Evolutionary conservation across 2,113 vertebrate genomes (phyloP).

Genomic region (Smithornis capensis): DNA sequence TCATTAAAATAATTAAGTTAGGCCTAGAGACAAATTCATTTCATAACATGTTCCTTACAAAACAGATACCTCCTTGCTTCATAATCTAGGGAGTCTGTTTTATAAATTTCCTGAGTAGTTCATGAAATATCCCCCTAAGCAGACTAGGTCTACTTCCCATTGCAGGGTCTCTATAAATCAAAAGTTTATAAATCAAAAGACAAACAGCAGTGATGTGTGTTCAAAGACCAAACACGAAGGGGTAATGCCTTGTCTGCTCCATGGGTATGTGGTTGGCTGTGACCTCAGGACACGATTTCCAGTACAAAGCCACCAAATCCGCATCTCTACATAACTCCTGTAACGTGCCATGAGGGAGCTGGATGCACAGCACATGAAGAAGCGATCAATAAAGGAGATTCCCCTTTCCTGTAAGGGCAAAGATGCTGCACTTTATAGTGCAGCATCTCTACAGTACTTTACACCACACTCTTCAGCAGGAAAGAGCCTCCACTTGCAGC

Average conservation of each 20-base stretch:
- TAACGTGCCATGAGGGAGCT: neutral
- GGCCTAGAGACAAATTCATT: slow-evolving; percentile 60
- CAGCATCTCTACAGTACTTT: neutral
- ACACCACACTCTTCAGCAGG: neutral
- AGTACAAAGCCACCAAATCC: neutral
- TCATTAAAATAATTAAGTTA: slow-evolving; percentile 61
- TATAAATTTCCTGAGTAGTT: slow-evolving; percentile 33
- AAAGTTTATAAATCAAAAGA: neutral
- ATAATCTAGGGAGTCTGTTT: slow-evolving; percentile 17
- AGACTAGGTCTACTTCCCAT: neutral
- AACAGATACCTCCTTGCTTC: slow-evolving; percentile 49
- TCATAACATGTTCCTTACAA: slow-evolving; percentile 39
- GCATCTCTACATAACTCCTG: neutral
- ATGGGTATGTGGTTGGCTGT: neutral
- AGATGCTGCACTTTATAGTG: neutral
- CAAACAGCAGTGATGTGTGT: neutral
- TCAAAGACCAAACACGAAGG: neutral
- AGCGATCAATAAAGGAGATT: neutral
- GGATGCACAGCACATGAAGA: neutral
- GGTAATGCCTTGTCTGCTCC: neutral
- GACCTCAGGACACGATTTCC: neutral
- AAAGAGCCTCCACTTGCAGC: neutral
- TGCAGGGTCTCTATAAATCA: neutral
- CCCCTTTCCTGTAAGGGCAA: neutral
- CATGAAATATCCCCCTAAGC: slow-evolving; percentile 10